These are phyloP conservation scores for Lophius piscatorius DNA, from an alignment of 2,113 vertebrate genomes.

Conservation along the genomic window DNA sequence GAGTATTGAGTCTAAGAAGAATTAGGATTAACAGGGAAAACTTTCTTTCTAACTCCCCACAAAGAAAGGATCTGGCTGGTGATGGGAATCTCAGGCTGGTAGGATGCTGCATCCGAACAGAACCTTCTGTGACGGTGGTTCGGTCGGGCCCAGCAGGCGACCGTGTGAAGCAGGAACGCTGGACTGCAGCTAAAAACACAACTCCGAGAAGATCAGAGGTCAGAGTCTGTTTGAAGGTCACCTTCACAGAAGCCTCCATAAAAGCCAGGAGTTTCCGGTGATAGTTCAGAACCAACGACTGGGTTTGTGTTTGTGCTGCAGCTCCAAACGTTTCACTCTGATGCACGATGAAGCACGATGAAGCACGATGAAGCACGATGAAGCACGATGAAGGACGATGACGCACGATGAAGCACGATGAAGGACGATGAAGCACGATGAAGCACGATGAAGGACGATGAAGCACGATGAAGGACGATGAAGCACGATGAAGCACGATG, in stretches of 20 bases:
- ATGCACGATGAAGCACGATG: slow-evolving; percentile 11
- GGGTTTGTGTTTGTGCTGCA: slow-evolving; percentile 69
- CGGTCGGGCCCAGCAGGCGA: slow-evolving; percentile 45
- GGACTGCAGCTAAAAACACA: slow-evolving; percentile 48
- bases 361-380: too few species aligned
- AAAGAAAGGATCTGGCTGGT: too few species aligned
- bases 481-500: too few species aligned
- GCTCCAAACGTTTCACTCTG: slow-evolving; percentile 15
- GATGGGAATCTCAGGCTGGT: too few species aligned
- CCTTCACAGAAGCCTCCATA: slow-evolving; percentile 72
- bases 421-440: too few species aligned
- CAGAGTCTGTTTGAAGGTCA: slow-evolving; percentile 55
- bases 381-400: too few species aligned
- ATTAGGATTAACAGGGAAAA: too few species aligned
- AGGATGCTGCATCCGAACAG: background rate
- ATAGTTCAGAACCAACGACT: slow-evolving; percentile 61
- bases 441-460: too few species aligned
- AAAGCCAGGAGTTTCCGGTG: slow-evolving; percentile 68
- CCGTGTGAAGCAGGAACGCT: slow-evolving; percentile 76
- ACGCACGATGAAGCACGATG: too few species aligned
- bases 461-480: too few species aligned
- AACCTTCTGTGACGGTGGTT: slow-evolving; percentile 9
- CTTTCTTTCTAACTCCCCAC: too few species aligned
- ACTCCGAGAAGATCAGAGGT: slow-evolving; percentile 68
- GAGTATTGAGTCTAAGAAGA: too few species aligned